Evolutionary conservation across 1,140 invertebrate genomes (phyloP), one percentile per base, ranked within the genome.

Genomic region (Drosophila tristis): DNA sequence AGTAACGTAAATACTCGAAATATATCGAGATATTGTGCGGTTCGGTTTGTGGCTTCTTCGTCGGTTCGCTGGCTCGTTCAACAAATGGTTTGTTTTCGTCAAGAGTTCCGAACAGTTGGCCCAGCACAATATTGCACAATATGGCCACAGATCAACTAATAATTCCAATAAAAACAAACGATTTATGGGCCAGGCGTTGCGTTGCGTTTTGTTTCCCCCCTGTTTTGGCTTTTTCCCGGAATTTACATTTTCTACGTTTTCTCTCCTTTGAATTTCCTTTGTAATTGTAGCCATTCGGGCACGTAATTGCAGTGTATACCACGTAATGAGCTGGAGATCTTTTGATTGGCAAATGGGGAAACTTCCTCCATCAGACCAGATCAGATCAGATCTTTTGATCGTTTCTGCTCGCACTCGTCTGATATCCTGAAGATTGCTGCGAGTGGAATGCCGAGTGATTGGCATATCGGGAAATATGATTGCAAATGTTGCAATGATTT

Each of bases 71-170:
- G n/a, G n/a, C n/a, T 63, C 74, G 64, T 70, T 71, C 57, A 78
- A 78, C 61, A 81, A 84, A 85, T 63, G 63, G 64, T 82, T 80
- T 86, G 82, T 80, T 85, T 86, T 85, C 81, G 68, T 85, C 82
- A 86, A 87, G 64, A 47, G 42, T 29, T 31, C 43, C n/a, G 42
- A 80, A 87, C 81, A 86, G 70, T 86, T 87, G 81, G 80, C 65
- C 66, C 58, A 63, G 61, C 60, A 7, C 35, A 77, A 77, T 77
- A 77, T 89, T 89, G 84, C 84, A 89, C 84, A 89, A 89, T 89
- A 74, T 89, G 84, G 84, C 76, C 76, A 59, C 84, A 89, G 84
- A 87, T 82, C 71, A 87, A 89, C 72, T 89, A 80, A 89, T 89
- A 89, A 84, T 89, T 89, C 79, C 58, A 82, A 84, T 82, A 77